These are phyloP conservation scores for Philereme transversata DNA, from an alignment of 2,888 invertebrate species.

Conservation along the genomic window DNA sequence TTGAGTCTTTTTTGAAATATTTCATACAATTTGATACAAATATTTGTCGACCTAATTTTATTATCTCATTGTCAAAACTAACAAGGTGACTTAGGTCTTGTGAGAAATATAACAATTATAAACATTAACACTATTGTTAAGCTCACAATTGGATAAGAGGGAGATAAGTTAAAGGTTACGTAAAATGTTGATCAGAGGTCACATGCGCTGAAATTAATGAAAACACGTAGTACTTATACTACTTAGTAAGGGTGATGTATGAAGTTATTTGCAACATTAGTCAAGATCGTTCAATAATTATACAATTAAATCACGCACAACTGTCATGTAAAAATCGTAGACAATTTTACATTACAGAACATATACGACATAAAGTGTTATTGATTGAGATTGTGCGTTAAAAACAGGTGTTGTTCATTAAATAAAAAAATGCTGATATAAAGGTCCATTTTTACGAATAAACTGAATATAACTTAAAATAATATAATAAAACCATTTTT, in stretches of 20 bases:
- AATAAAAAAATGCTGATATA: too few species aligned
- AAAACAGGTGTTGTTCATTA: too few species aligned
- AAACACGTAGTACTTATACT: conserved; percentile 2
- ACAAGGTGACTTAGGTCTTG: conserved; percentile 36
- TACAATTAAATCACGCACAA: too few species aligned
- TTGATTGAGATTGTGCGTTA: too few species aligned
- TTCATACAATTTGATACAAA: not conserved
- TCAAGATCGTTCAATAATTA: too few species aligned
- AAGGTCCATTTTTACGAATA: too few species aligned
- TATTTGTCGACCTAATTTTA: conserved; percentile 7
- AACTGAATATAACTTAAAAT: too few species aligned
- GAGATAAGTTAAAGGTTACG: conserved; percentile 31
- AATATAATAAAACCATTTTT: too few species aligned
- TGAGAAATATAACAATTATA: conserved; percentile 46
- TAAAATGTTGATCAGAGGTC: conserved; percentile 35
- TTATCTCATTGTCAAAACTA: conserved; percentile 29
- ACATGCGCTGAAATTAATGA: conserved; percentile 11
- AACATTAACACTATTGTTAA: conserved; percentile 41
- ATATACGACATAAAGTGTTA: too few species aligned
- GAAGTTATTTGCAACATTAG: not conserved
- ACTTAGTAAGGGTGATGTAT: not conserved
- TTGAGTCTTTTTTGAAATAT: too few species aligned
- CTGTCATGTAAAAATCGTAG: too few species aligned
- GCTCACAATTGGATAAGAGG: conserved; percentile 35
- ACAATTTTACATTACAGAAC: too few species aligned